A percentile compares a stretch with the other conserved stretches of the same genome.
These are phyloP conservation scores for Haemorhous mexicanus DNA, from an alignment of 2,113 vertebrate species.

Conservation along the genomic window DNA sequence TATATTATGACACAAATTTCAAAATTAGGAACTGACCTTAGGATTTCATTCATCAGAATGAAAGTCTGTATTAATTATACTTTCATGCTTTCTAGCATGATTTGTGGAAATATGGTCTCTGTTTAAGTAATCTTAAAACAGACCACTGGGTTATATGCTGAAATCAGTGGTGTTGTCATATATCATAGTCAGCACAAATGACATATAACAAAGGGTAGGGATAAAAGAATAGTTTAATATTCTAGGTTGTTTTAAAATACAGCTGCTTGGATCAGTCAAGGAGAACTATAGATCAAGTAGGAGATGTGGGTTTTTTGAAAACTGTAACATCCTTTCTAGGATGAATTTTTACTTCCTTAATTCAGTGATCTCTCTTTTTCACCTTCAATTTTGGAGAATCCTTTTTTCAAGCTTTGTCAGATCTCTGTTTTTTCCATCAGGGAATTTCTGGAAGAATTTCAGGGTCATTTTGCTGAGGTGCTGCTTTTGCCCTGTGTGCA, in stretches of 20 bases:
- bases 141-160: background rate
- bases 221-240: no score
- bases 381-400: background rate
- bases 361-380: background rate
- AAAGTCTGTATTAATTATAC: background rate
- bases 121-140: background rate
- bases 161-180: background rate
- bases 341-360: background rate
- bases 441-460: background rate
- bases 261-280: background rate
- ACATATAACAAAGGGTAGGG: no score
- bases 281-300: background rate
- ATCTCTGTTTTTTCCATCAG: rapidly evolving
- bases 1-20: background rate
- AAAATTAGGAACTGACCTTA: background rate
- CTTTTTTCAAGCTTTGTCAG: background rate
- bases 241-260: background rate
- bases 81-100: background rate
- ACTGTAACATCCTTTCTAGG: background rate
- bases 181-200: background rate
- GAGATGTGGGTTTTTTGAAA: rapidly evolving
- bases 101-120: background rate
- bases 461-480: background rate
- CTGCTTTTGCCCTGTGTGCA: rapidly evolving
- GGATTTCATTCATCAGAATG: background rate